phyloP scores from a whole-genome alignment of 2,888 invertebrate species.

The Gastracanthus pulcherrimus region DNA sequence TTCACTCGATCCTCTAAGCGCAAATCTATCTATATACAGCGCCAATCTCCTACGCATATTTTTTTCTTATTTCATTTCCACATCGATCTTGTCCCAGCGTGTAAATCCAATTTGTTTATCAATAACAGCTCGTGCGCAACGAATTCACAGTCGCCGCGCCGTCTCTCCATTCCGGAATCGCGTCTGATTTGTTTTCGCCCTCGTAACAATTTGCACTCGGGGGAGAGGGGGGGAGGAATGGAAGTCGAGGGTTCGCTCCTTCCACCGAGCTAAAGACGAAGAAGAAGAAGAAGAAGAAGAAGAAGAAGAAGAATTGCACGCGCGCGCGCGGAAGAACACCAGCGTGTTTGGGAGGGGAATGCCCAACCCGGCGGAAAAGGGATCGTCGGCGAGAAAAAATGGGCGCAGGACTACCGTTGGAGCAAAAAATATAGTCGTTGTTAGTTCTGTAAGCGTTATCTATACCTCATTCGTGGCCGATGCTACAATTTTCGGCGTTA shows the following conservation, averaged over 20 bases:
- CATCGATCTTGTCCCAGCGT: background rate
- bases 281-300: background rate
- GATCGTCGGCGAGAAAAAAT: slow-evolving; percentile 55
- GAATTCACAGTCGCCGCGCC: background rate
- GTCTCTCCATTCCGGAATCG: background rate
- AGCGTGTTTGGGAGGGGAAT: slow-evolving; percentile 14
- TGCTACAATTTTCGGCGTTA: slow-evolving; percentile 41
- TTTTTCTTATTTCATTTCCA: background rate
- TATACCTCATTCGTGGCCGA: background rate
- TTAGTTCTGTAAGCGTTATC: slow-evolving; percentile 22
- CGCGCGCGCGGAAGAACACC: slow-evolving; percentile 4
- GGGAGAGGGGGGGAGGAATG: no score
- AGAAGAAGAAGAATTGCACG: slow-evolving; percentile 33
- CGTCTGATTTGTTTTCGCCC: slow-evolving; percentile 45
- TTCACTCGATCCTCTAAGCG: no score
- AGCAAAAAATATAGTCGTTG: slow-evolving; percentile 39
- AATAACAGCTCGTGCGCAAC: background rate
- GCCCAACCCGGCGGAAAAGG: slow-evolving; percentile 48
- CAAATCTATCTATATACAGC: no score
- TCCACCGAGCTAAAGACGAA: slow-evolving; percentile 11
- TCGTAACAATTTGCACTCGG: slow-evolving; percentile 46
- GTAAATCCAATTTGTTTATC: background rate
- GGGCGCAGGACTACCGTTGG: background rate
- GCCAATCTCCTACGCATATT: no score
- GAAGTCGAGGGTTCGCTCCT: background rate